Percentiles rank a stretch among this genome's conserved stretches.
Evolutionary conservation across 2,113 vertebrate species (phyloP).

Genomic region (Oreochromis spilurus): DNA sequence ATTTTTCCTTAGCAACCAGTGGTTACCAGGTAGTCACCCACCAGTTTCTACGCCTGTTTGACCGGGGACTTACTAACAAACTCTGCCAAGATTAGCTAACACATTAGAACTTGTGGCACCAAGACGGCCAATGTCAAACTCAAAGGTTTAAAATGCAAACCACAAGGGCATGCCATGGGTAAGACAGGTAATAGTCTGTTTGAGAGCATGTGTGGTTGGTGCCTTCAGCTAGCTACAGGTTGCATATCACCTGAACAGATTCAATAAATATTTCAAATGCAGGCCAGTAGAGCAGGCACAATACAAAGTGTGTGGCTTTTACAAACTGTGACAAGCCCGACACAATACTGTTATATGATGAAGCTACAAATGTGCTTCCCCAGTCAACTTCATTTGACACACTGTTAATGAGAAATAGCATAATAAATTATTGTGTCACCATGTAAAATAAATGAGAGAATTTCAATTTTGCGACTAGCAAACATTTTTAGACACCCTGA

Average conservation of each 20-base stretch:
- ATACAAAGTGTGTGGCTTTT: not conserved
- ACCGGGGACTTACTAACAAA: fast-evolving
- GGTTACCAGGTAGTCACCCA: not conserved
- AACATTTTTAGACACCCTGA: constrained; percentile 30
- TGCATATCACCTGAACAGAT: not conserved
- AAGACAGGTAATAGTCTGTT: not conserved
- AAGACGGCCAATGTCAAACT: not conserved
- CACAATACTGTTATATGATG: constrained; percentile 11
- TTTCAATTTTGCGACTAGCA: constrained; percentile 23
- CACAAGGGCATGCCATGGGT: not conserved
- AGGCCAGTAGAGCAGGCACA: not conserved
- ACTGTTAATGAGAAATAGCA: constrained; percentile 39
- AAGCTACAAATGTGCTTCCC: constrained; percentile 15
- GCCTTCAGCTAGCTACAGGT: not conserved
- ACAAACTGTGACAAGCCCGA: constrained; percentile 6
- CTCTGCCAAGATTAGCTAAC: not conserved
- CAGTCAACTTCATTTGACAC: constrained; percentile 44
- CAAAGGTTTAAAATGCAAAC: not conserved
- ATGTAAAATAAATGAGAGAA: constrained; percentile 25
- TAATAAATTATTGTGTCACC: constrained; percentile 49
- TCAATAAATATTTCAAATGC: constrained; percentile 4
- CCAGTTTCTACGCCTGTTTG: not conserved
- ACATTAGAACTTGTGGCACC: not conserved
- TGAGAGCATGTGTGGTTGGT: not conserved
- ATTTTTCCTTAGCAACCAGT: not conserved